Percentiles rank a stretch among this genome's conserved stretches.
Evolutionary conservation across 2,797 vertebrate species (phyloP).

Genomic region (Babyrousa celebensis): DNA sequence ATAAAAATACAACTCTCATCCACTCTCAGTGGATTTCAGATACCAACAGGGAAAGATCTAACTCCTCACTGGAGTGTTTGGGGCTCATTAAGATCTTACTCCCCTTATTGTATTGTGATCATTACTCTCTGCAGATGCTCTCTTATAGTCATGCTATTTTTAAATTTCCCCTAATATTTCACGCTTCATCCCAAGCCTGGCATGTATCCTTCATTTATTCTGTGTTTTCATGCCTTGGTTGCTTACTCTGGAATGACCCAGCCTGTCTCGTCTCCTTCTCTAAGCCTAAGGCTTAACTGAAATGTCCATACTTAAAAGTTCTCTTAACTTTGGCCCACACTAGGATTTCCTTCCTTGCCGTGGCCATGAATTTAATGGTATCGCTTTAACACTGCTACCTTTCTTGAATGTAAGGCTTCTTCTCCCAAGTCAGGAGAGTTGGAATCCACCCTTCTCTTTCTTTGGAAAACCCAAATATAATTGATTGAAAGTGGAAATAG

Average conservation of each 20-base stretch:
- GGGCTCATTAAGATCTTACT: not conserved
- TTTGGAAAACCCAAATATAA: not conserved
- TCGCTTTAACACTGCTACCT: not conserved
- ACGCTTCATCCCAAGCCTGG: not conserved
- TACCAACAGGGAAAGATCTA: not conserved
- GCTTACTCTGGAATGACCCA: not conserved
- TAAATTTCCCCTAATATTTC: not conserved
- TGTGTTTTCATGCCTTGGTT: not conserved
- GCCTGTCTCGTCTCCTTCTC: too few relatives aligned
- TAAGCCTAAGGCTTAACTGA: not conserved
- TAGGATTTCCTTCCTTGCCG: not conserved
- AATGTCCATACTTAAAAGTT: not conserved
- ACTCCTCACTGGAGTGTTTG: not conserved
- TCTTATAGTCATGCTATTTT: not conserved
- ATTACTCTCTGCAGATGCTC: not conserved
- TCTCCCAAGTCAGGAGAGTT: not conserved
- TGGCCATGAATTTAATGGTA: not conserved
- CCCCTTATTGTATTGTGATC: not conserved
- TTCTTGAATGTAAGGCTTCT: not conserved
- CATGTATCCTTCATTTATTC: not conserved
- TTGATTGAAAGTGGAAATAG: not conserved
- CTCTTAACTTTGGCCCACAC: not conserved
- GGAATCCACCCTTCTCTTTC: not conserved
- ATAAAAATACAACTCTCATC: not conserved
- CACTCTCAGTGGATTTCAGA: not conserved